Conservation (phyloP, 2,113 vertebrate genomes). For the Sinocyclocheilus anshuiensis region DNA sequence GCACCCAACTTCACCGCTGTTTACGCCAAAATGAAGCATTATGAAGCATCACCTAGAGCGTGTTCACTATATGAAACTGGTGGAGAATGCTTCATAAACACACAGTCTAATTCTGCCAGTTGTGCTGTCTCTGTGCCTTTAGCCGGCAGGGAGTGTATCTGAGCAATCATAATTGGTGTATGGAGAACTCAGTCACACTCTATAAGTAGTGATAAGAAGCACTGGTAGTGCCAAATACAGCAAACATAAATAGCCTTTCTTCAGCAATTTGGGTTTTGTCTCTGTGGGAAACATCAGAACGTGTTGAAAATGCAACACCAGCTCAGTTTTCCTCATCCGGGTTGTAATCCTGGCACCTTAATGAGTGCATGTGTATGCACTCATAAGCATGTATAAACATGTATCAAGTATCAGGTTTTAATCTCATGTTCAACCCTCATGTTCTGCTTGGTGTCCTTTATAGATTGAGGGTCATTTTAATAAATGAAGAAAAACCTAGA, state of each 20-base stretch:
- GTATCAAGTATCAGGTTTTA: background rate
- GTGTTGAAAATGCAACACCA: background rate
- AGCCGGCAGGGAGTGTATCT: background rate
- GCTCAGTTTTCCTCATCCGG: background rate
- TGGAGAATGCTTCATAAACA: background rate
- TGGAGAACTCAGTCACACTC: conserved; percentile 10
- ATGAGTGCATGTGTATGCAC: background rate
- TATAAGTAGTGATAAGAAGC: background rate
- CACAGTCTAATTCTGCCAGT: background rate
- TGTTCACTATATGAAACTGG: background rate
- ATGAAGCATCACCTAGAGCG: background rate
- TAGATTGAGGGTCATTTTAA: background rate
- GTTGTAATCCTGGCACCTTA: background rate
- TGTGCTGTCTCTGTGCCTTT: conserved; percentile 1
- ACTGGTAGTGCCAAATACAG: background rate
- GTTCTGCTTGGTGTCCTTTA: background rate
- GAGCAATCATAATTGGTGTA: background rate
- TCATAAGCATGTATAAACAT: background rate
- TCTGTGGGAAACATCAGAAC: background rate
- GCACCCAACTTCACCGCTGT: background rate
- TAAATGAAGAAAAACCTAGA: background rate
- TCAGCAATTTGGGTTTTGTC: background rate
- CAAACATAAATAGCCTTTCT: background rate
- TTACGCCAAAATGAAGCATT: background rate
- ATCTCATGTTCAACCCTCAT: background rate